Percentiles rank a stretch among this genome's conserved stretches.
These are phyloP conservation scores for Harpalus rufipes DNA, from an alignment of 2,888 invertebrate species.

Conservation along the genomic window DNA sequence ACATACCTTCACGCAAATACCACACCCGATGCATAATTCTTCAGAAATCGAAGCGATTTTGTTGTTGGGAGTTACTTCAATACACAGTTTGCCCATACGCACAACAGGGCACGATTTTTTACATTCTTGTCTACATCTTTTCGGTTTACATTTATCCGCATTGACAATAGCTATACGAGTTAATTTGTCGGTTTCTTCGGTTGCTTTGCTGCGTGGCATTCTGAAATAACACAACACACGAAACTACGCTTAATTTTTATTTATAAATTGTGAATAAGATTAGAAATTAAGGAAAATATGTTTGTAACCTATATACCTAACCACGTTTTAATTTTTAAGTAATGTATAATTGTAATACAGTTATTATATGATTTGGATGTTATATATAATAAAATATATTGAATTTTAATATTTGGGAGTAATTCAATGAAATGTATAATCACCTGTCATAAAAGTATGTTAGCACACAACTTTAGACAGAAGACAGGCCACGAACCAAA, in stretches of 20 bases:
- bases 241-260: conserved; percentile 10
- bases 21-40: conserved; percentile 99
- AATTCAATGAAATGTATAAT: conserved; percentile 36
- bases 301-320: conserved; percentile 57
- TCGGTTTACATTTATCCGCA: conserved; percentile 99
- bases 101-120: conserved; percentile 99
- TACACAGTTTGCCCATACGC: conserved; percentile 99
- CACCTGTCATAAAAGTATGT: conserved; percentile 67
- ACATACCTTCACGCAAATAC: conserved; percentile 97
- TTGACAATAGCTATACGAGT: conserved; percentile 99
- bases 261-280: conserved; percentile 21
- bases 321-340: conserved; percentile 55
- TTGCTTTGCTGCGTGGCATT: conserved; percentile 86
- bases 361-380: neutral
- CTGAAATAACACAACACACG: conserved; percentile 70
- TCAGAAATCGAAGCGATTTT: conserved; percentile 99
- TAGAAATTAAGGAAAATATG: conserved; percentile 5
- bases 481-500: conserved; percentile 68
- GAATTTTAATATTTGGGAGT: neutral
- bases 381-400: conserved; percentile 2
- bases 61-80: conserved; percentile 96
- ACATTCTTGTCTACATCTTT: conserved; percentile 99
- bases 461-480: conserved; percentile 59
- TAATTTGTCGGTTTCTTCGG: conserved; percentile 93
- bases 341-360: conserved; percentile 12